A percentile compares a stretch with the other conserved stretches of the same genome.
Conservation (phyloP, 2,888 invertebrate species). For the Chironomus tentans region DNA sequence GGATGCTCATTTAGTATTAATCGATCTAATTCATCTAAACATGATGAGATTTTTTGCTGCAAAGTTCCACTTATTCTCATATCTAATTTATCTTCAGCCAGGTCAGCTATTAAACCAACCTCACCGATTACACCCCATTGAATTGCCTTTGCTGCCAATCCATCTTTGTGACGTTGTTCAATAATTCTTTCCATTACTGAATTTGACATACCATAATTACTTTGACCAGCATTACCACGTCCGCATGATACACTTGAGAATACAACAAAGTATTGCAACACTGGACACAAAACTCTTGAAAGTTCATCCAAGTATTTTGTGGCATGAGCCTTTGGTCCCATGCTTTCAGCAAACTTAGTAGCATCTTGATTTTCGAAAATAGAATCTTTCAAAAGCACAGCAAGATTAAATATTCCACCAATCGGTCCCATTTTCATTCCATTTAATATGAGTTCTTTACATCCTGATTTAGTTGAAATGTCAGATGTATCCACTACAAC, state of each 20-base stretch:
- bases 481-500: slow-evolving; percentile 50
- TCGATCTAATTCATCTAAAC: slow-evolving; percentile 61
- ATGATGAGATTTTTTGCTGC: slow-evolving; percentile 77
- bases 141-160: slow-evolving; percentile 70
- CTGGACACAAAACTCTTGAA: slow-evolving; percentile 49
- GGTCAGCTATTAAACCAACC: slow-evolving; percentile 70
- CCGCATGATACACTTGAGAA: slow-evolving; percentile 90
- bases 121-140: slow-evolving; percentile 94
- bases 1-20: slow-evolving; percentile 62
- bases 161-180: slow-evolving; percentile 58
- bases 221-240: slow-evolving; percentile 83
- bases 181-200: slow-evolving; percentile 83
- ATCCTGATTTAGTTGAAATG: slow-evolving; percentile 18
- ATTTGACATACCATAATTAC: slow-evolving; percentile 85
- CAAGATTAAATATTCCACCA: slow-evolving; percentile 61
- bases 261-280: slow-evolving; percentile 67
- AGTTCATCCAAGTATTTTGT: slow-evolving; percentile 66
- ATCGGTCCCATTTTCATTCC: slow-evolving; percentile 20
- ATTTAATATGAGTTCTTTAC: slow-evolving; percentile 10
- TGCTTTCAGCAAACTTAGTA: slow-evolving; percentile 58
- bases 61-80: slow-evolving; percentile 69
- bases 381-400: slow-evolving; percentile 67
- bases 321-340: slow-evolving; percentile 69
- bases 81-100: slow-evolving; percentile 55
- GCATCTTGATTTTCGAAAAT: slow-evolving; percentile 67